Evolutionary conservation across 1,140 invertebrate species (phyloP), one percentile per base, ranked within the genome.

Genomic region (Heliothis virescens): DNA sequence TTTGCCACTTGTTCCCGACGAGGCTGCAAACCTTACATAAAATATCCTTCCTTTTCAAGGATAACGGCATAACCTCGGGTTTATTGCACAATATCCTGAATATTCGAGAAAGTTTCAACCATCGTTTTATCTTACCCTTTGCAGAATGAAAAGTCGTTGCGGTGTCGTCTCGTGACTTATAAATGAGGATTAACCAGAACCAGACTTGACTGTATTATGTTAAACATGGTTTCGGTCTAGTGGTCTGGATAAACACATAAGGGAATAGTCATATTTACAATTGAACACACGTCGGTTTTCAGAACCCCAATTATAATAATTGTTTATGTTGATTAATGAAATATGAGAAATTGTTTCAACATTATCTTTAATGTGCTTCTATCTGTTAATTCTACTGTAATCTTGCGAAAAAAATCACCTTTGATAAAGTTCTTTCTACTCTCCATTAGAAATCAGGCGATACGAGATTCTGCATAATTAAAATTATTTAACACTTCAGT

Each of bases 241-340:
- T 65, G 79, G 50, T 72, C 57, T 52, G 41, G 57, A 71, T 71
- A 62, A 72, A 72, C 79, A 79, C 50, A 48, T 73, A 50, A 73
- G 15, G 47, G 57, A n/a, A 29, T 67, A 48, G 69, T 63, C 34
- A 63, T 34, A 34, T 72, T 72, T 72, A 52, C 69, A 72, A 72
- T 16, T 48, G 52, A 72, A 72, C n/a, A n/a, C 52, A 72, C 69
- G 34, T 57, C 10, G 50, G 41, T 18, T 67, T 41, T 67, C 60
- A 34, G 29, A 67, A 18, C 16, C 4, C 48, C 48, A 11, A 41
- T 7, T 41, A 41, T 41, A 41, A 41, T 7, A 9, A 41, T 41
- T 41, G 34, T 41, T 41, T 41, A 7, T 41, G 34, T 7, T 41
- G 34, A 7, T 41, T 41, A 41, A 7, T 7, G 9, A 41, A 41